Conservation (phyloP, 2,797 vertebrate genomes). For the Coluber constrictor region DNA sequence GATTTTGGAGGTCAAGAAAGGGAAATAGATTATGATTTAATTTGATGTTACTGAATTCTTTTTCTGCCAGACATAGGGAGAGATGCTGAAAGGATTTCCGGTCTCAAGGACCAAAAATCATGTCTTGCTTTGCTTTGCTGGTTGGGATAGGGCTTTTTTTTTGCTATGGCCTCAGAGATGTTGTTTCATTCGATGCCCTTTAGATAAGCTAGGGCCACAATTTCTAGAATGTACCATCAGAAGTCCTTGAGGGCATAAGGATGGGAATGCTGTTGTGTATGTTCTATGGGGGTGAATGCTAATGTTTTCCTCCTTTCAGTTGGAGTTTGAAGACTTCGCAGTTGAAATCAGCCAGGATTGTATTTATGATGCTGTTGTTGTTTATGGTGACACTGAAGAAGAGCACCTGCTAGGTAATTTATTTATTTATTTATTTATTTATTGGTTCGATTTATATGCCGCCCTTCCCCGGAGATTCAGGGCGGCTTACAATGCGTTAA, state of each 20-base stretch:
- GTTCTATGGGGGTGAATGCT: background rate
- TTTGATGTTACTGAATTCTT: background rate
- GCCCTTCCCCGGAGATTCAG: too few relatives aligned
- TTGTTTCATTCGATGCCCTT: background rate
- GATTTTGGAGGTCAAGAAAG: background rate
- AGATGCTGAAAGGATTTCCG: background rate
- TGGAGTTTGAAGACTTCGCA: constrained; percentile 45
- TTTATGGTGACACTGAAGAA: constrained; percentile 27
- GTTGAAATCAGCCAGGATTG: constrained; percentile 23
- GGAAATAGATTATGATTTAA: background rate
- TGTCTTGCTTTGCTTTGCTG: background rate
- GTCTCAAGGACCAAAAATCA: background rate
- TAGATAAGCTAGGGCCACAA: background rate
- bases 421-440: too few relatives aligned
- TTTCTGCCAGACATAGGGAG: background rate
- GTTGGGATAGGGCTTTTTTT: background rate
- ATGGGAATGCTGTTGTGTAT: background rate
- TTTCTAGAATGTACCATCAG: background rate
- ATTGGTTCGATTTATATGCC: too few relatives aligned
- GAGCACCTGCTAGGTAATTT: constrained; percentile 9
- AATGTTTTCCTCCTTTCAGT: constrained; percentile 30
- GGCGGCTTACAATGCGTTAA: too few relatives aligned
- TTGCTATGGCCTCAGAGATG: background rate
- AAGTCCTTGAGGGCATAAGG: background rate
- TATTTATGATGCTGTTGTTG: constrained; percentile 4